Conservation (phyloP, 2,113 vertebrate species). For the Murina feae region DNA sequence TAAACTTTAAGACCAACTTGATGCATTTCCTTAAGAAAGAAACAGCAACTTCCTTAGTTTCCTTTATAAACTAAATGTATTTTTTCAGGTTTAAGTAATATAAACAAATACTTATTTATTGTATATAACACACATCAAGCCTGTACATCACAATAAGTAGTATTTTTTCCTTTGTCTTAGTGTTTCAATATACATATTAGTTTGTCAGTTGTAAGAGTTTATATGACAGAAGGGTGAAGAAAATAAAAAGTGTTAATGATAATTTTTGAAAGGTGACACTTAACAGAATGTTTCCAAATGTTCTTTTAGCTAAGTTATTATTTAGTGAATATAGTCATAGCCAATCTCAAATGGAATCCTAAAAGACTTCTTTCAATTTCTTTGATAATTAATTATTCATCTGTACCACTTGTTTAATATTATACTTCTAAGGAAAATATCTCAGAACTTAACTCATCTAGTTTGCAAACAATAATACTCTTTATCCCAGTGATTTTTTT, state of each 20-base stretch:
- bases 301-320: background rate
- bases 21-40: background rate
- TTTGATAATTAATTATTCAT: background rate
- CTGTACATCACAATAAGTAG: background rate
- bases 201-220: background rate
- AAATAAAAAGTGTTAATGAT: background rate
- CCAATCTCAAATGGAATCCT: background rate
- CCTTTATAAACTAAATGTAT: background rate
- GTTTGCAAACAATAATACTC: background rate
- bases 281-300: background rate
- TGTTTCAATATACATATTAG: background rate
- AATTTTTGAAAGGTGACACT: background rate
- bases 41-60: background rate
- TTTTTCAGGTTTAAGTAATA: background rate
- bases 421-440: background rate
- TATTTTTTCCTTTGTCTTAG: background rate
- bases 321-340: background rate
- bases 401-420: background rate
- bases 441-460: background rate
- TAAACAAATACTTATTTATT: background rate
- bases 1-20: background rate
- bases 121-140: background rate
- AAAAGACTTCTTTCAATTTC: background rate
- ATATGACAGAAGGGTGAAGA: background rate
- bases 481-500: slow-evolving; percentile 31